Evolutionary conservation across 2,888 invertebrate species (phyloP), one percentile per base, ranked within the genome.

Genomic region (Coenonympha glycerion): DNA sequence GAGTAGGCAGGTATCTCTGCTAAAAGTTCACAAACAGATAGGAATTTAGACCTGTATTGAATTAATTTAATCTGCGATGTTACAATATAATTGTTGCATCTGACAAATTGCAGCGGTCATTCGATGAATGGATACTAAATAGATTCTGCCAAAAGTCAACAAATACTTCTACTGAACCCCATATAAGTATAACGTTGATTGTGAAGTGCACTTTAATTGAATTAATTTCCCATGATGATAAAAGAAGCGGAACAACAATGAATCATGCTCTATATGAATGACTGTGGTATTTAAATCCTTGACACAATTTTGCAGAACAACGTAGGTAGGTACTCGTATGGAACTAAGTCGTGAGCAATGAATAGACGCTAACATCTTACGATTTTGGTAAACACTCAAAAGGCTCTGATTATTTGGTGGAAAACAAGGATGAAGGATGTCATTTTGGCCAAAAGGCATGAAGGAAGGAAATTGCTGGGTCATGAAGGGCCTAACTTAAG

Each of bases 201-300:
- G 47, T 58, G 51, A 50, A 52, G 60, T 57, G 63, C 55, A 64
- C 60, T 67, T 68, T 73, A 72, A 73, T 78, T 73, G 64, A 77
- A 78, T 77, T 76, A 76, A 70, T 71, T 73, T 79, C 79, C 77
- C 80, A 79, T 76, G 75, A 63, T 61, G 60, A 67, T 68, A 67
- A 66, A 65, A 62, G 62, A 58, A 47, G 42, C 55, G 53, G 52
- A 53, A 49, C 58, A 48, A 66, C 68, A 68, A 68, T 68, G 55
- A 55, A 46, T 47, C 47, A 49, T 59, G 58, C 52, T 48, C 53
- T 60, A 46, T 57, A 58, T 58, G n/a, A n/a, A n/a, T n/a, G n/a
- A n/a, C n/a, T n/a, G n/a, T n/a, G 59, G 62, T 60, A 58, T 65
- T 57, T 33, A 52, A 47, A 65, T 61, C 82, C 83, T 79, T 83